Evolutionary conservation across 1,140 invertebrate species (phyloP).

Genomic region (Bombus ignitus): DNA sequence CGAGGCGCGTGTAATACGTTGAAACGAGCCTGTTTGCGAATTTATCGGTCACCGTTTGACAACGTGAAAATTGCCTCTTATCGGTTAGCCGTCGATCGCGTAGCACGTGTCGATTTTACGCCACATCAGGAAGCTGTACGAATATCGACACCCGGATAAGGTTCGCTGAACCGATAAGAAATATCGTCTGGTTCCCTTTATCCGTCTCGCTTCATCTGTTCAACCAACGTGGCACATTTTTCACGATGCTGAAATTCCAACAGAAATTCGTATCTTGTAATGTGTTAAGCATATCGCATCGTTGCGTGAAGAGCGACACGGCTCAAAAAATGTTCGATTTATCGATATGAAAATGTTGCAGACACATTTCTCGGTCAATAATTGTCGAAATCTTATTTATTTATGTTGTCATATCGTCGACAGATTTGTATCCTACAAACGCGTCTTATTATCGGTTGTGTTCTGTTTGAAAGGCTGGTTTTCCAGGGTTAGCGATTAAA

Average conservation of each 20-base stretch:
- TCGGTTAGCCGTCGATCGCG: constrained; percentile 31
- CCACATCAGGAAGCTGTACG: constrained; percentile 14
- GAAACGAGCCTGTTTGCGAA: constrained; percentile 16
- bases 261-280: background rate
- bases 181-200: background rate
- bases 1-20: background rate
- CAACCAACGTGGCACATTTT: constrained; percentile 1
- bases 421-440: too few relatives aligned
- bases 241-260: background rate
- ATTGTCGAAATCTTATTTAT: too few relatives aligned
- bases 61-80: constrained; percentile 46
- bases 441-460: too few relatives aligned
- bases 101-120: constrained; percentile 18
- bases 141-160: constrained; percentile 19
- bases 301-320: too few relatives aligned
- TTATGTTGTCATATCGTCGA: too few relatives aligned
- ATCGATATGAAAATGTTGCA: too few relatives aligned
- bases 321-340: too few relatives aligned
- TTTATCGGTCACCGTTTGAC: constrained; percentile 43
- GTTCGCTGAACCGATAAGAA: constrained; percentile 38
- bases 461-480: too few relatives aligned
- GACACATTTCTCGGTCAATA: too few relatives aligned
- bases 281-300: too few relatives aligned
- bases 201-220: background rate
- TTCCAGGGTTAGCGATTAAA: fast-evolving